Evolutionary conservation across 2,888 invertebrate species (phyloP), one percentile per base, ranked within the genome.

Genomic region (Agonopterix alstromeriana): DNA sequence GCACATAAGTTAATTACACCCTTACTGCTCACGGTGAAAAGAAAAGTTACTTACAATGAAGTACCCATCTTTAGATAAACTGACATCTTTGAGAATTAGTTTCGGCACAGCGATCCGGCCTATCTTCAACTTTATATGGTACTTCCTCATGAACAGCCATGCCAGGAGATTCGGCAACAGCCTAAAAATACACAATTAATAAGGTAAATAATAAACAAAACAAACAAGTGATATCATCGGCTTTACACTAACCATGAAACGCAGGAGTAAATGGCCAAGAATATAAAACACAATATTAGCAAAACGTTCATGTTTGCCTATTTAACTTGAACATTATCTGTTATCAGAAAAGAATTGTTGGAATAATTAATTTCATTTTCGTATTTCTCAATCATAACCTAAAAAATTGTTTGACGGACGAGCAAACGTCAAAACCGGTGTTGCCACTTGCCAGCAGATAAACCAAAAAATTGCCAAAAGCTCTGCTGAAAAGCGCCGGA

Each of bases 81-180:
- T 92, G 35, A 96, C 94, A 90, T 97, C 95, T 73, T 93, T 93
- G 11, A 97, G 82, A 62, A 92, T 93, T 47, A 95, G 90, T 68
- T 95, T 95, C 1, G 94, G 94, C 48, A 96, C 87, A n/a, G 93
- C 93, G 58, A 96, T 95, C 57, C 94, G 91, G 10, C 96, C 95
- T 53, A 96, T 95, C 58, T 93, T 92, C 43, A 96, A 89, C 71
- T 94, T 92, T 57, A 96, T 92, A 77, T 93, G 93, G 75, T 93
- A 96, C 74, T 94, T 94, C 62, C 93, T 91, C 75, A 94, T 93
- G 59, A 96, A 92, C 57, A 94, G 83, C 94, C 95, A 96, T 68
- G 95, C 93, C 59, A 96, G 82, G 45, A 94, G 76, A 65, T 91
- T 92, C 54, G 96, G 96, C 54, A 96, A 74, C 53, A 96, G 82